These are phyloP conservation scores for Cosmia trapezina DNA, from an alignment of 2,888 invertebrate genomes.

Conservation along the genomic window DNA sequence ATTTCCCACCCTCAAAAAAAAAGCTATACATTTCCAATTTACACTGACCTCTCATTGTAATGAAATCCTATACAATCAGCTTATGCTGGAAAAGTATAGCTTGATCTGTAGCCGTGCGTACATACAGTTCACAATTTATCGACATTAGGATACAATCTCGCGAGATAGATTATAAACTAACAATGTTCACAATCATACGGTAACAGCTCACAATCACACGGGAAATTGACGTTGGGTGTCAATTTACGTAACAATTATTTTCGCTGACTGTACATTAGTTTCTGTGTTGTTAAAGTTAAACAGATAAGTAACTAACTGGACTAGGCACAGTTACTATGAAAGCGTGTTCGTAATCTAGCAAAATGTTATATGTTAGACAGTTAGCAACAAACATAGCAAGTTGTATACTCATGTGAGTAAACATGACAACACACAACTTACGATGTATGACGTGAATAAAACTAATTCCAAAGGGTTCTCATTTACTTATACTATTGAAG, in stretches of 20 bases:
- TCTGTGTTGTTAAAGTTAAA: slow-evolving; percentile 8
- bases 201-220: not conserved
- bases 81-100: no score
- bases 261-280: not conserved
- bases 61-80: no score
- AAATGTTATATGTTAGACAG: slow-evolving; percentile 40
- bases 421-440: slow-evolving; percentile 23
- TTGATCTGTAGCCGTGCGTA: no score
- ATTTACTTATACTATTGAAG: not conserved
- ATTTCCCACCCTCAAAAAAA: no score
- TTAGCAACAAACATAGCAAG: slow-evolving; percentile 33
- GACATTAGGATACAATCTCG: no score
- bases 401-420: slow-evolving; percentile 28
- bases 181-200: no score
- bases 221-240: not conserved
- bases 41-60: no score
- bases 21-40: no score
- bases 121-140: no score
- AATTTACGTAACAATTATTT: not conserved
- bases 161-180: no score
- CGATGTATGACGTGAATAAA: slow-evolving; percentile 5
- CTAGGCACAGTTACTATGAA: slow-evolving; percentile 14
- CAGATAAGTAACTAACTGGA: slow-evolving; percentile 1
- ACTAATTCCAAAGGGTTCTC: slow-evolving; percentile 20
- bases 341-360: slow-evolving; percentile 37